These are phyloP conservation scores for Myzus persicae DNA, from an alignment of 1,140 invertebrate species.

Conservation along the genomic window DNA sequence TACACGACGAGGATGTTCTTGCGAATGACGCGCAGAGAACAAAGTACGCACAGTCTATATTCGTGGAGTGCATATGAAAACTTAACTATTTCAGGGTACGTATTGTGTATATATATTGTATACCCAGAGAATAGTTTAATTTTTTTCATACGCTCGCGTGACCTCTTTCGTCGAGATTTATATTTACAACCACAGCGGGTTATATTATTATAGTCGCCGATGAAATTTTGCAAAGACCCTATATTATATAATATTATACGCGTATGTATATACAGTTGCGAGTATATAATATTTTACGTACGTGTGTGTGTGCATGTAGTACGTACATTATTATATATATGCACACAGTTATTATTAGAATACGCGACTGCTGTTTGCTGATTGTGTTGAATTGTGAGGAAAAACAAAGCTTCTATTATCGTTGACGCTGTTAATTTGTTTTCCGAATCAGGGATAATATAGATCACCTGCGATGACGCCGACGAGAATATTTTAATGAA, in stretches of 20 bases:
- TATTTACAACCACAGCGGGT: background rate
- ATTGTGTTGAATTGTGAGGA: too few species aligned
- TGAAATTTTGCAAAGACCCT: background rate
- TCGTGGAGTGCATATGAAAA: background rate
- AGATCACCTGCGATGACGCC: background rate
- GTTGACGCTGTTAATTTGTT: background rate
- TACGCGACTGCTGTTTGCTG: background rate
- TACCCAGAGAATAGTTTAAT: background rate
- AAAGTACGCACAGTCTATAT: background rate
- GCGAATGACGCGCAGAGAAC: background rate
- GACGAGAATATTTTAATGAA: background rate
- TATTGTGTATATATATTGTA: background rate
- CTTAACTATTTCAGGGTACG: conserved; percentile 7
- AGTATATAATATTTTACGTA: background rate
- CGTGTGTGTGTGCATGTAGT: too few species aligned
- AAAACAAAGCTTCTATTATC: background rate
- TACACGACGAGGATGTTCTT: background rate
- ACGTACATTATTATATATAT: background rate
- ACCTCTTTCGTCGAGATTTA: conserved; percentile 15
- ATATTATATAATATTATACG: background rate
- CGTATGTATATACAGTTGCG: background rate
- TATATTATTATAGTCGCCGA: background rate
- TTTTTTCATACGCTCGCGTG: background rate
- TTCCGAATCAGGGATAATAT: background rate
- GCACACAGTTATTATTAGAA: background rate